Base-by-base conservation (phyloP, 2,888 invertebrate genomes). In the Erebia palarica region DNA sequence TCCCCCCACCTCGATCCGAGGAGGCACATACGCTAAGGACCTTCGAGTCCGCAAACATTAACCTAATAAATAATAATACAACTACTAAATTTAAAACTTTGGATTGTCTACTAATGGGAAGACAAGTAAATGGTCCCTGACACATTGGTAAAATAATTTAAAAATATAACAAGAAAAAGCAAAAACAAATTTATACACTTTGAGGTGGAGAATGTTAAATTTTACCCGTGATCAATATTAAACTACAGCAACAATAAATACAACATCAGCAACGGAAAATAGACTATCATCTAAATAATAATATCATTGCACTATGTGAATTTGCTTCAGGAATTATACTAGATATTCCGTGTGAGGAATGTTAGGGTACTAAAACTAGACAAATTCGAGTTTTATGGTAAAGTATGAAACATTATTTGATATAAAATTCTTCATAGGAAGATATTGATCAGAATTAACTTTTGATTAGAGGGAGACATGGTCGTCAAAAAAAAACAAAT, bases 71-170 rank as follows among this genome's bases (percentile, higher is more conserved):
- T 88, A 88, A 89, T 77, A 86, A 86, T 85, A 88, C 59, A 71
- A 71, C 74, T 73, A 74, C 69, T 86, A 86, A 79, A 84, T 87
- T 84, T 86, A 82, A 80, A 91, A 89, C 92, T 92, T 92, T 92
- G 91, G 92, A 90, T 88, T 71, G 76, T 76, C 89, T 85, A 85
- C 79, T 82, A 85, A 84, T 84, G 90, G 92, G 91, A 92, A 92
- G 92, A 92, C 91, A 86, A 84, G 82, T 82, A 80, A 80, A 82
- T 90, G 91, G 90, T 91, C 90, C 90, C 89, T 82, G 75, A 73
- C 72, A 75, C 65, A 36, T 55, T 64, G 66, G 60, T 69, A 70
- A 67, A 65, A 69, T 72, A 70, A 72, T 70, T 67, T 68, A 70
- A 72, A 70, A 61, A 57, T 64, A 73, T 71, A 73, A 73, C 71